Percentiles rank a stretch among this genome's conserved stretches.
Conservation (phyloP, 2,113 vertebrate species). For the Sander vitreus region DNA sequence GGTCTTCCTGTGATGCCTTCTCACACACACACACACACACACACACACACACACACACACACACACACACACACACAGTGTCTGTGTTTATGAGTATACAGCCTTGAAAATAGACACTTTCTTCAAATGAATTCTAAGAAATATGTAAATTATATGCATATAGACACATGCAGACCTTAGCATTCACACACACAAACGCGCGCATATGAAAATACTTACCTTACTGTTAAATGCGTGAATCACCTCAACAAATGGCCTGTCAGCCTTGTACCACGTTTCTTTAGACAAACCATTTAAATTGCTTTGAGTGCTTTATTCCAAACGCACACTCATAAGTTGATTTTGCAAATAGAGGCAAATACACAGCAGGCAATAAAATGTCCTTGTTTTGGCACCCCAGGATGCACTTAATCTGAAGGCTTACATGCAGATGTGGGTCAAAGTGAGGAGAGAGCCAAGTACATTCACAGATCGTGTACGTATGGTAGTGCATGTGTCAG, state of each 20-base stretch:
- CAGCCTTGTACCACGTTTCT: constrained; percentile 39
- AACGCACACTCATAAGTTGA: constrained; percentile 48
- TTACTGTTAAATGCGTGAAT: constrained; percentile 21
- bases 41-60: too few relatives aligned
- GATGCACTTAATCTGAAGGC: constrained; percentile 17
- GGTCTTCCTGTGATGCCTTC: not conserved
- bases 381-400: constrained; percentile 32
- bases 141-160: not conserved
- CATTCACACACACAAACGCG: not conserved
- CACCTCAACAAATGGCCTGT: constrained; percentile 50
- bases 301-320: constrained; percentile 29
- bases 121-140: not conserved
- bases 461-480: not conserved
- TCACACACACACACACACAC: too few relatives aligned
- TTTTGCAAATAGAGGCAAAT: constrained; percentile 47
- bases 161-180: not conserved
- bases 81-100: too few relatives aligned
- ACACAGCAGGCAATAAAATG: constrained; percentile 15
- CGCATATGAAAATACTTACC: constrained; percentile 11
- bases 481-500: constrained; percentile 9
- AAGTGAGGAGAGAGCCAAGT: constrained; percentile 11
- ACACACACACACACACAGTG: too few relatives aligned
- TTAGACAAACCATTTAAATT: constrained; percentile 54
- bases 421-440: constrained; percentile 29
- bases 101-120: not conserved